Evolutionary conservation across 1,140 invertebrate species (phyloP), one percentile per base, ranked within the genome.

Genomic region (Papilio xuthus): DNA sequence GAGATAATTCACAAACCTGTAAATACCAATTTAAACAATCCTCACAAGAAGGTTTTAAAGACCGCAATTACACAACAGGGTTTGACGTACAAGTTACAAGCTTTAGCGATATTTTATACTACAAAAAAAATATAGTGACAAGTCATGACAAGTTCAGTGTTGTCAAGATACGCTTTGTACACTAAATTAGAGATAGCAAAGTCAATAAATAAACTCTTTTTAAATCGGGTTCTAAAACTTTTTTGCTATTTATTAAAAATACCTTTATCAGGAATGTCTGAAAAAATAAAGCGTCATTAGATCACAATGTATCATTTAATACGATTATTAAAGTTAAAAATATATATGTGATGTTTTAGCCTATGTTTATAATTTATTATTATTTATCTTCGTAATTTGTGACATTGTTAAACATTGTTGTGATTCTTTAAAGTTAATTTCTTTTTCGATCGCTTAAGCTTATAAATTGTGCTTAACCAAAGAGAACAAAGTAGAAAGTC

Each of bases 401-500:
- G n/a, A n/a, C n/a, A n/a, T n/a, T n/a, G n/a, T n/a, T n/a, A n/a
- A n/a, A n/a, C n/a, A n/a, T n/a, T n/a, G n/a, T n/a, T n/a, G n/a
- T n/a, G n/a, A n/a, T n/a, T n/a, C n/a, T n/a, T n/a, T n/a, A n/a
- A n/a, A n/a, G 15, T 32, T 23, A 18, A 15, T 23, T 56, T 44
- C 20, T 41, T 76, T 15, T 42, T 4, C 71, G 80, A 53, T 44
- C 83, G 84, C 83, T 82, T 20, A n/a, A 32, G 37, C 77, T 74
- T 50, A 9, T 73, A 7, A 75, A 73, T 83, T 81, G 76, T 20
- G 72, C 79, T 79, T 26, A 12, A 42, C 50, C 44, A 20, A 75
- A 72, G 73, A 79, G 56, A 81, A 83, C 82, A 84, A 81, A 83
- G 81, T 85, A 87, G 85, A 87, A 87, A 87, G 85, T 87, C 82